A percentile compares a stretch with the other conserved stretches of the same genome.
phyloP scores from a whole-genome alignment of 2,113 vertebrate species.

The Anthoscopus minutus region DNA sequence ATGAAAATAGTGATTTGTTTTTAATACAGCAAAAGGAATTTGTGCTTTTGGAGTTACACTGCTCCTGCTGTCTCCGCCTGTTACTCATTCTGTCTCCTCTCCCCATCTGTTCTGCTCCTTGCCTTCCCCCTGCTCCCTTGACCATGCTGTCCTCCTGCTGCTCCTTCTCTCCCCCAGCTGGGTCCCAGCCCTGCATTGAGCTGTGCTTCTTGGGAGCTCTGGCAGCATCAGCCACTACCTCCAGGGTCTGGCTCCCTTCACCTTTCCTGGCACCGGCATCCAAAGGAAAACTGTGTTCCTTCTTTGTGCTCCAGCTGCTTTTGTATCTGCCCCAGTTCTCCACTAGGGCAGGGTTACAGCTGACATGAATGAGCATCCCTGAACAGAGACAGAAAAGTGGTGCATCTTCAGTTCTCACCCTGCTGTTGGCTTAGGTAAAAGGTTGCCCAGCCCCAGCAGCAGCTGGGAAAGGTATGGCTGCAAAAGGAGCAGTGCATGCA shows the following conservation, averaged over 20 bases:
- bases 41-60: conserved; percentile 6
- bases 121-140: background rate
- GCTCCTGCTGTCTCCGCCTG: background rate
- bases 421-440: background rate
- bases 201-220: background rate
- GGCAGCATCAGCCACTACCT: background rate
- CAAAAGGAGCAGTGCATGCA: background rate
- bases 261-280: background rate
- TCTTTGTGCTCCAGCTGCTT: background rate
- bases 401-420: background rate
- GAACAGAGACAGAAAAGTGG: background rate
- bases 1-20: conserved; percentile 14
- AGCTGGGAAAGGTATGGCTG: background rate
- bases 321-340: background rate
- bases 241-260: background rate
- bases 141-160: background rate
- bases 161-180: background rate
- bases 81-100: conserved; percentile 4
- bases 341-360: background rate
- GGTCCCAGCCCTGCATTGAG: background rate
- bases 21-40: background rate
- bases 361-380: background rate
- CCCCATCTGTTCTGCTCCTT: conserved; percentile 7
- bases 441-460: background rate
- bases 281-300: background rate